Evolutionary conservation across 2,113 vertebrate species (phyloP), one percentile per base, ranked within the genome.

Genomic region (Delphinus delphis): DNA sequence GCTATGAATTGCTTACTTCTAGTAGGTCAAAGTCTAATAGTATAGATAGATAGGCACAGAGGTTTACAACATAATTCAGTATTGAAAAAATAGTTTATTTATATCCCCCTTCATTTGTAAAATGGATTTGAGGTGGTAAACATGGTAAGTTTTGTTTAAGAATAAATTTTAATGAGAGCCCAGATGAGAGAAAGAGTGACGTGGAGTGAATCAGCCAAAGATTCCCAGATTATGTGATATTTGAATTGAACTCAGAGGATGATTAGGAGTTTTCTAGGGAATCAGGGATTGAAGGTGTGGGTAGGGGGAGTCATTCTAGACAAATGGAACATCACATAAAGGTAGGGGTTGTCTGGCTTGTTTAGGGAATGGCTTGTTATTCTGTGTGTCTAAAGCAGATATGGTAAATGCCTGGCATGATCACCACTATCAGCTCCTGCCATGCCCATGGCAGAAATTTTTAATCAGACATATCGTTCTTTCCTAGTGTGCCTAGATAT

Each of bases 381-480:
- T 89, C 58, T 65, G 9, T 95, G 88, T 96, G 28, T 95, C 53
- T 93, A 77, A 5, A 74, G 41, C 2, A 85, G 58, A 33, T 77
- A 65, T 65, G 65, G 26, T 50, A 82, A 92, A 55, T 90, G 10
- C 6, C 47, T 93, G 44, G 58, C 50, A 65, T 44, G 33, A 41
- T 95, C 89, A 93, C 3, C 38, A 50, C 31, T 82, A 68, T 73
- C 11, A 83, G 12, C 18, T 92, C 41, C 53, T 85, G 44, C 23
- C n/a, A 65, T 81, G 65, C 15, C 33, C 18, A 33, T 88, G 44
- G 68, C 63, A 96, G 65, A 73, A 88, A 76, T 21, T 81, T 26
- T 90, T 96, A 47, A 95, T 85, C 58, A 96, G 86, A 55, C 17
- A 47, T 87, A 89, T 67, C 63, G 4, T 95, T 96, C n/a, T 93